Conservation (phyloP, 2,797 vertebrate species). For the Octomys mimax region DNA sequence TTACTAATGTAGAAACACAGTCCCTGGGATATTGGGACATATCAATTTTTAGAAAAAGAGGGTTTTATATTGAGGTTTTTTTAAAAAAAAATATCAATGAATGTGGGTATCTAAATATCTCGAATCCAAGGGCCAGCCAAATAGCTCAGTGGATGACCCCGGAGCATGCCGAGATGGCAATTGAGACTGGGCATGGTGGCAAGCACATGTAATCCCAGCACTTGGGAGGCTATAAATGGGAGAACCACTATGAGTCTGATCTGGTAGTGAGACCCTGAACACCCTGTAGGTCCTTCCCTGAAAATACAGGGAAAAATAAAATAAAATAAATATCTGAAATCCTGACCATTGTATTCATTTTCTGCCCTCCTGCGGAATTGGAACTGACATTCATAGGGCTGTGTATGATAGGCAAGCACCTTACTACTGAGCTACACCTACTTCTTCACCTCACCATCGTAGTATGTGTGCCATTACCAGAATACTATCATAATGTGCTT, state of each 20-base stretch:
- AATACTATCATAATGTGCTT: neutral
- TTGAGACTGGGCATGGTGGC: too few species aligned
- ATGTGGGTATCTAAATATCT: neutral
- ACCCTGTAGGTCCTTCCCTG: too few species aligned
- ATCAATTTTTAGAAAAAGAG: neutral
- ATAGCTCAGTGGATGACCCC: too few species aligned
- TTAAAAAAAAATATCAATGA: neutral
- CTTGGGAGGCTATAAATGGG: too few species aligned
- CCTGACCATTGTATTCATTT: neutral
- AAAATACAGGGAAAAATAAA: too few species aligned
- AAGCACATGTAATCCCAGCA: too few species aligned
- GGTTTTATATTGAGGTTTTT: neutral
- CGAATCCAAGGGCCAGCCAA: neutral
- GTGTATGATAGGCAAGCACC: accelerated
- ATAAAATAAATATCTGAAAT: neutral
- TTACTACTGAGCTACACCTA: too few species aligned
- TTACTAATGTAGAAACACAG: neutral
- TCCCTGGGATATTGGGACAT: neutral
- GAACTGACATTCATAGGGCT: neutral
- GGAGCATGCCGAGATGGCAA: too few species aligned
- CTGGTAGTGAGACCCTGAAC: too few species aligned
- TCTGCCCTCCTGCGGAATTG: neutral
- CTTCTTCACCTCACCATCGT: neutral
- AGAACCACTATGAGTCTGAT: too few species aligned
- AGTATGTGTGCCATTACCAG: neutral